phyloP scores from a whole-genome alignment of 2,113 vertebrate genomes.

The Ursus arctos region DNA sequence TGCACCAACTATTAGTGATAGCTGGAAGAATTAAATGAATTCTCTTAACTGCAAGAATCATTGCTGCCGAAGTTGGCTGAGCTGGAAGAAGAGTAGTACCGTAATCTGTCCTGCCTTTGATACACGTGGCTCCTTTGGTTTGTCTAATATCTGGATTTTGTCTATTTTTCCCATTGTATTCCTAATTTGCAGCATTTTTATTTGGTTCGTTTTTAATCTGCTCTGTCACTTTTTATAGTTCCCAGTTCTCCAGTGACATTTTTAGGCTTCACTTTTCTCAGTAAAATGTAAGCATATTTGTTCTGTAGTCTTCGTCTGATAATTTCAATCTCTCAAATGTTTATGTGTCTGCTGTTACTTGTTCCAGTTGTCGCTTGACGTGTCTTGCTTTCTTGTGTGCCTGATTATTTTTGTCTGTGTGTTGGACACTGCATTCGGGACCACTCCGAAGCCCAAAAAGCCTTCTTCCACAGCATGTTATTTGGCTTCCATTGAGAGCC shows the following conservation, averaged over 20 bases:
- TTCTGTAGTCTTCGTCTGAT: background rate
- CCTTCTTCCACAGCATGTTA: background rate
- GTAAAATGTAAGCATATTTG: background rate
- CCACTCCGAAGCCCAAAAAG: background rate
- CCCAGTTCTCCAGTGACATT: background rate
- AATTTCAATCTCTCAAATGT: background rate
- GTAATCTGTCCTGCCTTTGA: background rate
- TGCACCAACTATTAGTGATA: background rate
- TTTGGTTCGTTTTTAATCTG: background rate
- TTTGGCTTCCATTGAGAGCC: constrained; percentile 8
- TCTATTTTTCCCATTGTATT: background rate
- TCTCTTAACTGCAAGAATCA: constrained; percentile 4
- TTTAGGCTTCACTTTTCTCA: constrained; percentile 25
- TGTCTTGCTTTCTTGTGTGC: constrained; percentile 6
- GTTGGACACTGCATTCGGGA: background rate
- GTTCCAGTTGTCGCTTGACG: background rate
- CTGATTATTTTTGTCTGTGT: constrained; percentile 34
- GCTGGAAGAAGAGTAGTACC: background rate
- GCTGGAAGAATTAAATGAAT: background rate
- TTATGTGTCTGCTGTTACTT: background rate
- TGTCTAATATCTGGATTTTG: background rate
- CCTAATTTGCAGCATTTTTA: background rate
- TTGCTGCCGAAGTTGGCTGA: background rate
- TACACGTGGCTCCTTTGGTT: background rate
- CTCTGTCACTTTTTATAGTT: background rate